Conservation (phyloP, 2,888 invertebrate species). For the Bombylius major region DNA sequence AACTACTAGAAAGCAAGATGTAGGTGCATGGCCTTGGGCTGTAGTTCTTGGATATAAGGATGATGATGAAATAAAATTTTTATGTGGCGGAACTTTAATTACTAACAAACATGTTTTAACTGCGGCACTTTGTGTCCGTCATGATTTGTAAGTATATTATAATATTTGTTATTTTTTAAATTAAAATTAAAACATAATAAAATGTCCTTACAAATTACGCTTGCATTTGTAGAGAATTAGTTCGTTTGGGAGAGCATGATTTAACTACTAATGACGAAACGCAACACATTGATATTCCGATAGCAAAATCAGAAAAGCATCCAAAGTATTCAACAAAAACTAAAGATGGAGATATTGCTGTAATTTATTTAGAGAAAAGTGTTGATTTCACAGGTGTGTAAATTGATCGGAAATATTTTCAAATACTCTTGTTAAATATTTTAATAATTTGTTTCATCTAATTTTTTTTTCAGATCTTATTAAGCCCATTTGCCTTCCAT, state of each 20-base stretch:
- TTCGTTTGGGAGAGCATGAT: constrained; percentile 55
- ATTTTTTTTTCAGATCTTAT: constrained; percentile 45
- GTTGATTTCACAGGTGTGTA: constrained; percentile 45
- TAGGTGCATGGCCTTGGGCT: constrained; percentile 63
- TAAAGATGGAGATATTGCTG: constrained; percentile 65
- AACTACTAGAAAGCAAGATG: constrained; percentile 26
- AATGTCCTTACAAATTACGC: too few relatives aligned
- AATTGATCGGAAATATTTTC: neutral
- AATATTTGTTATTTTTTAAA: constrained; percentile 14
- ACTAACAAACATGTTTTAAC: constrained; percentile 55
- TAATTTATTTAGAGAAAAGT: constrained; percentile 49
- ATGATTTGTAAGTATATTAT: neutral
- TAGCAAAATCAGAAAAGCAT: constrained; percentile 15
- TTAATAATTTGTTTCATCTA: neutral
- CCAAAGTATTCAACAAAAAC: constrained; percentile 26
- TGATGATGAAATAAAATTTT: constrained; percentile 29
- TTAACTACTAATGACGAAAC: constrained; percentile 40
- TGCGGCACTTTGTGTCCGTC: constrained; percentile 27
- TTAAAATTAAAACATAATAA: too few relatives aligned
- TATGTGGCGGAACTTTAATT: constrained; percentile 41
- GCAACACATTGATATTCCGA: constrained; percentile 38
- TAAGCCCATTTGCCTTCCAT: constrained; percentile 56
- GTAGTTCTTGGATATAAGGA: constrained; percentile 55
- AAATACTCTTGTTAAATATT: too few relatives aligned
- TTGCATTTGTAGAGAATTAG: constrained; percentile 41